Evolutionary conservation across 1,140 invertebrate genomes (phyloP), one percentile per base, ranked within the genome.

Genomic region (Bombus cullumanus): DNA sequence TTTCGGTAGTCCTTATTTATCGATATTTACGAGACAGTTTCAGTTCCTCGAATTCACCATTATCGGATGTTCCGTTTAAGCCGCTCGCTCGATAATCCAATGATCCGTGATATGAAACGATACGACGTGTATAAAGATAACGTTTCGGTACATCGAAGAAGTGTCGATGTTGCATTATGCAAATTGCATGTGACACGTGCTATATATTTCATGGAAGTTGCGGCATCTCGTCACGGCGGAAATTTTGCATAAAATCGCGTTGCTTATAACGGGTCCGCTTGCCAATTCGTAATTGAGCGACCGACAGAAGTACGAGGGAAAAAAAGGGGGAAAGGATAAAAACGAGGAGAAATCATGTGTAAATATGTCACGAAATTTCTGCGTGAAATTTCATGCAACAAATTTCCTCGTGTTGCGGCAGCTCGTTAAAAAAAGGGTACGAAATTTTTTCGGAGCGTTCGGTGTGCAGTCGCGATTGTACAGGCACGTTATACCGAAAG

Each of bases 1-100:
- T 57, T 81, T 85, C 84, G 79, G 84, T 85, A 85, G 84, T 81
- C 84, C 78, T 85, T 85, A 79, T 81, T 85, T 62, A 80, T 85
- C 84, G 84, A 81, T 85, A 81, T 85, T 85, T 81, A 81, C 62
- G 84, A 15, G 79, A 66, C 79, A 75, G 34, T 81, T 85, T 73
- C 84, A n/a, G 47, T 81, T 81, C 84, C 37, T 75, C 84, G 79
- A 74, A 81, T 75, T 81, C 37, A 22, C 78, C 79, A 81, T 85
- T 85, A 85, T 85, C 79, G 79, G n/a, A 41, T 74, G 78, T 75
- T 85, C 34, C 84, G 78, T 85, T 85, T 85, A 74, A 81, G 43
- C 84, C 71, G 69, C n/a, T n/a, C 31, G 41, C 43, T 13, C 79
- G 71, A 85, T 81, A 81, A 81, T 85, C 78, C 57, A 74, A 73